Evolutionary conservation across 2,113 vertebrate species (phyloP), one percentile per base, ranked within the genome.

Genomic region (Lepidothrix coronata): DNA sequence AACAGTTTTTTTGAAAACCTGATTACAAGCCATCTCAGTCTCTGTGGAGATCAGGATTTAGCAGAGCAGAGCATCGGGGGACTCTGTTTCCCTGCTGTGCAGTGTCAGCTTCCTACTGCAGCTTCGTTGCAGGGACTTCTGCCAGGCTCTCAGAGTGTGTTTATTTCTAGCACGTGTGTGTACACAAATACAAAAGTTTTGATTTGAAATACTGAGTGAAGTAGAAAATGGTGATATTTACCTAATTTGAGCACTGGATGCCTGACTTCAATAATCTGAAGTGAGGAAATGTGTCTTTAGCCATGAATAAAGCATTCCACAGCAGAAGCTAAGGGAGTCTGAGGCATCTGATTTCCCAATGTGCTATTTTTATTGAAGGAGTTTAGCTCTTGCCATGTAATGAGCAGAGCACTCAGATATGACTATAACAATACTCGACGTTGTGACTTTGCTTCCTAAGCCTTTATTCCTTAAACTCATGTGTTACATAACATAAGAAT

Each of bases 121-220:
- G 19, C 39, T 68, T 72, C 37, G 58, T 57, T 25, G 20, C 43
- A 46, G 48, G n/a, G 24, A 49, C 25, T n/a, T 57, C 44, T 76
- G 51, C 35, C 44, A 41, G 5, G 14, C 6, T n/a, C 6, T n/a
- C 54, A 8, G 23, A 58, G 14, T 2, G 11, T 8, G 8, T 2
- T 14, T 4, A 0, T 17, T 52, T 31, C 8, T 12, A 19, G 21
- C 22, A 13, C 1, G 0, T 11, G 1, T 12, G 2, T 66, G 24
- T 17, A 12, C 23, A 14, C 27, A 43, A 46, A 41, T 13, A 5
- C 17, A 31, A 41, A 85, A 1, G 1, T 62, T 72, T 41, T n/a
- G 12, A 1, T 48, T 41, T 41, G 39, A 41, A 41, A 41, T 41
- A n/a, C 23, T 1, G 3, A 28, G 10, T 13, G 12, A n/a, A 72